Evolutionary conservation across 2,113 vertebrate genomes (phyloP), one percentile per base, ranked within the genome.

Genomic region (Anser brachyrhynchus): DNA sequence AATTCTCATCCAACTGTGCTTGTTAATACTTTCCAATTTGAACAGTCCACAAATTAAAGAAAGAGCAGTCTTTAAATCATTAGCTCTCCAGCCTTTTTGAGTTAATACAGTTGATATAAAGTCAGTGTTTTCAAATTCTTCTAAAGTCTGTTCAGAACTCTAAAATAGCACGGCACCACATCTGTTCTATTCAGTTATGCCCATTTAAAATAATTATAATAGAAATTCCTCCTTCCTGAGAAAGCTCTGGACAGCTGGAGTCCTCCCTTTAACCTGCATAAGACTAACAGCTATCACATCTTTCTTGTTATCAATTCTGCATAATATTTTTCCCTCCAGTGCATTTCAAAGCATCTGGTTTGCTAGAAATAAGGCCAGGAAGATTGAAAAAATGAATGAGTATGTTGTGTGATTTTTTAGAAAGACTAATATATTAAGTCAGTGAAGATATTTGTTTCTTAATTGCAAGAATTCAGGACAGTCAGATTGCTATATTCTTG

Each of bases 191-290:
- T 65, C 49, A 29, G 29, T 87, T 72, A 72, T 7, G 3, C 17
- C 35, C 6, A 7, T 79, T 93, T 92, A 86, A 90, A 94, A 82
- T 65, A 78, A 90, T 90, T 72, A 81, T 29, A 72, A n/a, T 8
- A 87, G 65, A 81, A 87, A 81, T 72, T 92, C 14, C 28, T 58
- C 43, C 43, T 91, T 90, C 35, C 51, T 81, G 76, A 64, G 43
- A 81, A 81, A 84, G 77, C 17, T 74, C 39, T 35, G 41, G 75
- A 54, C 61, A 84, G 64, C 52, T 87, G 62, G 52, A 84, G 7
- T 31, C 39, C 73, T 94, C 65, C 59, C 49, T 80, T 89, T 93
- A 90, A 80, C 59, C 39, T 55, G 15, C 28, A 84, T 86, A 83
- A 95, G 81, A 69, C 31, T 81, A 82, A 29, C n/a, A 90, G 43